Base-by-base conservation (phyloP, 37 sponge, comb jelly and placozoan genomes). In the Ianthella basta region DNA sequence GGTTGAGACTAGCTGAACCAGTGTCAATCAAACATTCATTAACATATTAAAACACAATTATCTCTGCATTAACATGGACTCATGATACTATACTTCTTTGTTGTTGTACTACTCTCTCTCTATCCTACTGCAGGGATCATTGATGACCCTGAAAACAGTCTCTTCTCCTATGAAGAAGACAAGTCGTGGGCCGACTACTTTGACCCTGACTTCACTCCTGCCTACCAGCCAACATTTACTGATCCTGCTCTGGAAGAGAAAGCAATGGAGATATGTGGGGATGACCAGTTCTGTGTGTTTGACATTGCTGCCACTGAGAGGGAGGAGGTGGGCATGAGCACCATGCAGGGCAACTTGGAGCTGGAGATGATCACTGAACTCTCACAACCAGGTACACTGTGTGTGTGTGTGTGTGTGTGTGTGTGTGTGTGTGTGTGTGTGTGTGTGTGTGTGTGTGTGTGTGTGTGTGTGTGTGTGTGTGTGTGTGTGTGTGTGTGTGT, bases 91-190 rank as follows among this genome's bases (percentile, higher is more conserved):
- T 14, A 21, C 24, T 15, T 21, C 14, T 35, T 15, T 24, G 32
- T 5, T 56, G 19, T 61, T 61, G 24, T 5, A 61, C 29, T 61
- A 5, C 64, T 61, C 29, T 27, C 24, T n/a, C n/a, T n/a, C n/a
- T n/a, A n/a, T n/a, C n/a, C n/a, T n/a, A n/a, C n/a, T 84, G 35
- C 38, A 87, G 91, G 91, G 91, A 91, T 91, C 35, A 73, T 91
- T 29, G 55, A 65, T 30, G 35, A 60, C 38, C 25, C 72, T 32
- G 39, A 32, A 29, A 83, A 91, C 33, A 87, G 88, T 40, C 79
- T 87, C 18, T 91, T 91, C 38, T 63, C 74, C 38, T 91, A 91
- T 55, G 29, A 37, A 20, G 32, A n/a, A n/a, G 82, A 41, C 19
- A 67, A 91, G 18, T 87, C 82, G 32, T 91, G 88, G 88, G n/a